phyloP scores from a whole-genome alignment of 1,140 invertebrate genomes.

The Cydia pomonella region DNA sequence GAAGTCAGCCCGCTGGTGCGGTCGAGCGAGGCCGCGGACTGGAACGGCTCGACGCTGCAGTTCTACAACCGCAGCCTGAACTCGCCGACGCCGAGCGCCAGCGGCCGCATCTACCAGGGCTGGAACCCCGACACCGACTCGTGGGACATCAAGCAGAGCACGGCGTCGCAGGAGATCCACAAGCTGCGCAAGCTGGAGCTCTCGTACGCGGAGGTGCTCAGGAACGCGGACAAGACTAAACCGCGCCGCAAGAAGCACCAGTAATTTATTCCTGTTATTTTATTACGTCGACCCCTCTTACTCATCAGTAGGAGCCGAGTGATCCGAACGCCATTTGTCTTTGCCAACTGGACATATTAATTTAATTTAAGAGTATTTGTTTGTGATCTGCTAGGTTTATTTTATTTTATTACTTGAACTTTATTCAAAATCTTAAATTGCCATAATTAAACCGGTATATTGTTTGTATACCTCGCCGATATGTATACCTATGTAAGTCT shows the following conservation, averaged over 20 bases:
- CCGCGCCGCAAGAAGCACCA: slow-evolving; percentile 77
- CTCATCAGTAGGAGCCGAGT: slow-evolving; percentile 60
- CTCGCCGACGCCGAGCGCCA: slow-evolving; percentile 78
- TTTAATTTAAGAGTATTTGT: slow-evolving; percentile 67
- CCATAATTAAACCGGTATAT: slow-evolving; percentile 68
- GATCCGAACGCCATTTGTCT: slow-evolving; percentile 76
- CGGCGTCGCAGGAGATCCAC: slow-evolving; percentile 89
- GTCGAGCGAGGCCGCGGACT: slow-evolving; percentile 66
- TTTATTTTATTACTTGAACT: slow-evolving; percentile 65
- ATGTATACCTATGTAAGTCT: slow-evolving; percentile 45
- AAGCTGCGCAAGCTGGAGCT: slow-evolving; percentile 89
- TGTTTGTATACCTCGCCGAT: slow-evolving; percentile 38
- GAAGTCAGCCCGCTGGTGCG: slow-evolving; percentile 73
- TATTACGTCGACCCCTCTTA: slow-evolving; percentile 66
- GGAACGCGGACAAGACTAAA: slow-evolving; percentile 84
- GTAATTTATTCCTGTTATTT: slow-evolving; percentile 57
- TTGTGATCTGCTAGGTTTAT: slow-evolving; percentile 77
- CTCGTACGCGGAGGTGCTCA: slow-evolving; percentile 90
- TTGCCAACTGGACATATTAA: slow-evolving; percentile 74
- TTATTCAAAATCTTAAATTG: slow-evolving; percentile 66
- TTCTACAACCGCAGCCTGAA: slow-evolving; percentile 83
- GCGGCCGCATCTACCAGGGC: slow-evolving; percentile 76
- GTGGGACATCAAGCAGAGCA: slow-evolving; percentile 85
- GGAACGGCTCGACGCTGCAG: slow-evolving; percentile 85
- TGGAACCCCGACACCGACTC: slow-evolving; percentile 79